Conservation (phyloP, 2,888 invertebrate species). For the Ectemnius lituratus region DNA sequence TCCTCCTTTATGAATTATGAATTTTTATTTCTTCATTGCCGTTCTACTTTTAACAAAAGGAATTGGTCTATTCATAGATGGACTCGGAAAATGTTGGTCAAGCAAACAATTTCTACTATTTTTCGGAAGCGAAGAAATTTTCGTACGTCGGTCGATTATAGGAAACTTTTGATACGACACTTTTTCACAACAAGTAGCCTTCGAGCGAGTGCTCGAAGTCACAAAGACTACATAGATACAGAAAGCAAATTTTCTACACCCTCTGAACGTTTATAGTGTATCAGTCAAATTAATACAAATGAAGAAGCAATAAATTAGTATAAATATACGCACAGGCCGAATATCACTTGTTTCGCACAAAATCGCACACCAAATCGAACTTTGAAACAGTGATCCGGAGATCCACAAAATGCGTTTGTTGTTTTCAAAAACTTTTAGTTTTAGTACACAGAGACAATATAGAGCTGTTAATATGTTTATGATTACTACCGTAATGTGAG, state of each 20-base stretch:
- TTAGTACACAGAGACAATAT: constrained; percentile 58
- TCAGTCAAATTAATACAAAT: too few relatives aligned
- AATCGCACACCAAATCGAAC: too few relatives aligned
- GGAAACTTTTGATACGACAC: constrained; percentile 32
- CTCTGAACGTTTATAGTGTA: too few relatives aligned
- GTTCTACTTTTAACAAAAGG: background rate
- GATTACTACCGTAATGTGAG: constrained; percentile 66
- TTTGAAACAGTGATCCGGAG: constrained; percentile 14
- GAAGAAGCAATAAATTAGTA: too few relatives aligned
- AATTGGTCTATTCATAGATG: constrained; percentile 4
- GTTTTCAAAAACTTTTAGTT: constrained; percentile 31
- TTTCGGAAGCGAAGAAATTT: background rate
- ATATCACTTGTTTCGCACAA: constrained; percentile 11
- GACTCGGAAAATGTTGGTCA: too few relatives aligned
- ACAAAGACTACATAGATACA: too few relatives aligned
- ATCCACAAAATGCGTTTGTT: constrained; percentile 25
- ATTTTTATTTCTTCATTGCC: too few relatives aligned
- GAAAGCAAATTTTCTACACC: too few relatives aligned
- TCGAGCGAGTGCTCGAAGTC: background rate
- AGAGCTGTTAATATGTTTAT: constrained; percentile 66
- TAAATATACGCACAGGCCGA: too few relatives aligned
- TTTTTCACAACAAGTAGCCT: constrained; percentile 45
- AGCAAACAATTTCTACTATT: too few relatives aligned
- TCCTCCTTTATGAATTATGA: too few relatives aligned
- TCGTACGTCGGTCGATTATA: constrained; percentile 30